These are phyloP conservation scores for Antheraea mylitta DNA, from an alignment of 1,140 invertebrate genomes.

Conservation along the genomic window DNA sequence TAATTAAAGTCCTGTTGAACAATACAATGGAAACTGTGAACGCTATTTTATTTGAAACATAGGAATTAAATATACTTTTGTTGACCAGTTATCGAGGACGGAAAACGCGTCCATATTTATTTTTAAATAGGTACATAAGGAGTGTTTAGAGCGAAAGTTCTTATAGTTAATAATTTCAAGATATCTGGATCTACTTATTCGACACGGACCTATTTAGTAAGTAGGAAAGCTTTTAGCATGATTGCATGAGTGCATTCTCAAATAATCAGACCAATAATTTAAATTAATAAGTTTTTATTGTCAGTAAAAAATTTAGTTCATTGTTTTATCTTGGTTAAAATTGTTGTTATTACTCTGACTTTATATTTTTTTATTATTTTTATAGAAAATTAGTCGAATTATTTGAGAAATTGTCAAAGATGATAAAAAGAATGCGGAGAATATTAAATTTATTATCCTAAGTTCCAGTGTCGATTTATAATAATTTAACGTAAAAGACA, in stretches of 20 bases:
- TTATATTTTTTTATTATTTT: not conserved
- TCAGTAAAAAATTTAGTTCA: not conserved
- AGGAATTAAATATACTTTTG: slow-evolving; percentile 34
- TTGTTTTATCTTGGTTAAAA: not conserved
- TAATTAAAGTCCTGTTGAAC: slow-evolving; percentile 53
- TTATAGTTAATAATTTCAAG: slow-evolving; percentile 71
- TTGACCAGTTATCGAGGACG: slow-evolving; percentile 59
- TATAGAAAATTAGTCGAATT: not conserved
- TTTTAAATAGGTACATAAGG: slow-evolving; percentile 34
- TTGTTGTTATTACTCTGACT: not conserved
- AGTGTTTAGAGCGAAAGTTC: slow-evolving; percentile 63
- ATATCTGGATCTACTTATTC: slow-evolving; percentile 64
- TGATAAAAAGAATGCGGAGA: slow-evolving; percentile 6
- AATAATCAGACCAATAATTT: slow-evolving; percentile 32
- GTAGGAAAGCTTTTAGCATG: slow-evolving; percentile 71
- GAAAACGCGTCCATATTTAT: slow-evolving; percentile 62
- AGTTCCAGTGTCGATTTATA: slow-evolving; percentile 7
- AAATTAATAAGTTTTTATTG: not conserved
- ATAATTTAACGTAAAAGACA: slow-evolving; percentile 4
- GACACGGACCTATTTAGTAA: slow-evolving; percentile 57
- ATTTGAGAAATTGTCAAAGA: not conserved
- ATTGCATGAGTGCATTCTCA: slow-evolving; percentile 47
- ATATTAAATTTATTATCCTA: not conserved
- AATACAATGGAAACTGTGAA: slow-evolving; percentile 52
- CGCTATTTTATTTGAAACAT: slow-evolving; percentile 47